A percentile compares a stretch with the other conserved stretches of the same genome.
Evolutionary conservation across 2,113 vertebrate species (phyloP).

Genomic region (Lutjanus erythropterus): DNA sequence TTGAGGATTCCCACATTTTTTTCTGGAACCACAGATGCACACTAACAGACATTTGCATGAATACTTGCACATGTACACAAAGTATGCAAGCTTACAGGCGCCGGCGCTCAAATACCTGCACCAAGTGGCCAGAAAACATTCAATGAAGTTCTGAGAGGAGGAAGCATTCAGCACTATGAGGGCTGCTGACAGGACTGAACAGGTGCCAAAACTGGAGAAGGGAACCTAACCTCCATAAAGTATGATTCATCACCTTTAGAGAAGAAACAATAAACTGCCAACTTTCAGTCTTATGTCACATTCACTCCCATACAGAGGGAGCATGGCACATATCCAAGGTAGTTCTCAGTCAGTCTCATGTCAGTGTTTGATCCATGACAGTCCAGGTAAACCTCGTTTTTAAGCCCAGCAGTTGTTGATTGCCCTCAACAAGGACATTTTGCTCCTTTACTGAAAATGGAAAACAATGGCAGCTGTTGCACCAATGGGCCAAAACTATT

Average conservation of each 20-base stretch:
- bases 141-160: conserved; percentile 1
- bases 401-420: too few species aligned
- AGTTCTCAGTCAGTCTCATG: too few species aligned
- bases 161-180: background rate
- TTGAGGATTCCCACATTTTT: conserved; percentile 25
- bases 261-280: conserved; percentile 38
- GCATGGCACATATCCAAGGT: background rate
- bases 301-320: background rate
- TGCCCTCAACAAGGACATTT: too few species aligned
- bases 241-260: conserved; percentile 10
- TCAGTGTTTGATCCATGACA: too few species aligned
- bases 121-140: background rate
- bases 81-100: background rate
- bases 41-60: conserved; percentile 19
- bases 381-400: too few species aligned
- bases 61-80: conserved; percentile 4
- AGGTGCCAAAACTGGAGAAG: conserved; percentile 14
- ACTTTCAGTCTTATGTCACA: conserved; percentile 23
- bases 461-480: background rate
- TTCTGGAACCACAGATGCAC: conserved; percentile 20
- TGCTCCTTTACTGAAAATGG: too few species aligned
- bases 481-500: background rate
- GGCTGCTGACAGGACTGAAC: conserved; percentile 8
- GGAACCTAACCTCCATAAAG: conserved; percentile 24
- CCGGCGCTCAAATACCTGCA: background rate